A percentile compares a stretch with the other conserved stretches of the same genome.
phyloP scores from a whole-genome alignment of 92 coral and sea anemone species.

The Nematostella vectensis region DNA sequence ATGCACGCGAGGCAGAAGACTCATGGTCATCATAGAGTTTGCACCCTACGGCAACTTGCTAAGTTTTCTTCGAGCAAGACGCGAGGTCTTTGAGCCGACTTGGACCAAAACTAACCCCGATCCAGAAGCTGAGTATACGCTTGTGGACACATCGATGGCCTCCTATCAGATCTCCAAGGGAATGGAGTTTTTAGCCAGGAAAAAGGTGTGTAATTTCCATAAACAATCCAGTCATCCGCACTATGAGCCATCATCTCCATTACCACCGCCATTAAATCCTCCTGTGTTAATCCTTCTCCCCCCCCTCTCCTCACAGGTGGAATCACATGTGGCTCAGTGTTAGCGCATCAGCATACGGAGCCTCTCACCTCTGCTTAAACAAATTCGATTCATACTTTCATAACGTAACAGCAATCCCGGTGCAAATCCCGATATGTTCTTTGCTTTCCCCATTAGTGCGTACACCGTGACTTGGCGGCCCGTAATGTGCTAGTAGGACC shows the following conservation, averaged over 20 bases:
- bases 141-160: constrained; percentile 57
- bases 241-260: too few relatives aligned
- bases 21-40: constrained; percentile 59
- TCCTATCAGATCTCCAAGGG: constrained; percentile 52
- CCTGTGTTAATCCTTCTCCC: too few relatives aligned
- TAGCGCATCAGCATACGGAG: too few relatives aligned
- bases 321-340: too few relatives aligned
- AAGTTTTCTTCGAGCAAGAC: constrained; percentile 42
- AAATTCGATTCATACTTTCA: too few relatives aligned
- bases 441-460: constrained; percentile 17
- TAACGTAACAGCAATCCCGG: too few relatives aligned
- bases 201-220: constrained; percentile 45
- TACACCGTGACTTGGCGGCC: constrained; percentile 56
- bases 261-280: too few relatives aligned
- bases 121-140: constrained; percentile 64
- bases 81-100: constrained; percentile 44
- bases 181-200: constrained; percentile 54
- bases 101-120: constrained; percentile 52
- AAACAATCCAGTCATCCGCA: too few relatives aligned
- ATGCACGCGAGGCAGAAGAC: constrained; percentile 45
- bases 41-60: constrained; percentile 66
- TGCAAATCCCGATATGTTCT: too few relatives aligned
- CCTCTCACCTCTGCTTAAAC: too few relatives aligned
- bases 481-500: constrained; percentile 43
- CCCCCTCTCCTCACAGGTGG: too few relatives aligned